Base-by-base conservation (phyloP, 2,797 vertebrate genomes). In the Acanthornis magna region DNA sequence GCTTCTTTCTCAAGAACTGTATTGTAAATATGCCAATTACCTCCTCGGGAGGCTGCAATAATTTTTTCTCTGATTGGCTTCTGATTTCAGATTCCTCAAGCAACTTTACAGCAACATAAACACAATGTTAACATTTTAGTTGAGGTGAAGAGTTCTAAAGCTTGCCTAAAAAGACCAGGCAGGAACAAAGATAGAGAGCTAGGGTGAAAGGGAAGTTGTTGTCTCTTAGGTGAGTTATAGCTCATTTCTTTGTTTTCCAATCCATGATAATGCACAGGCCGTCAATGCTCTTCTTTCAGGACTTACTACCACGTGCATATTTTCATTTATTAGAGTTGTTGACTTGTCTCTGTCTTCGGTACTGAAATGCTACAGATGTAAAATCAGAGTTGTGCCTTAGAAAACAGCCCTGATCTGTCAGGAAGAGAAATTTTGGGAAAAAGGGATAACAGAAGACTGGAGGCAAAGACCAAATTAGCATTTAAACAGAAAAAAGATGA, bases 1-100 rank as follows among this genome's bases (percentile, higher is more conserved):
- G 29, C 57, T 94, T 79, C 30, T 57, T 66, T 80, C 73, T 72
- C 34, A 80, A 55, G 54, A 88, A 18, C 26, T 54, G n/a, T 55
- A 11, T 65, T 47, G 61, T 63, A 90, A 96, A 91, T 85, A 72
- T 48, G 54, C 42, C 67, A 92, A 42, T 96, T 95, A 82, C 43
- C 63, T 91, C 29, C 61, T 91, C 67, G 42, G 67, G 76, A 36
- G 87, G 72, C 71, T 71, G 43, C 66, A 84, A 20, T 85, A 8
- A 51, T 42, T 66, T 91, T 43, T 74, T 58, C 85, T 48, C 86
- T 93, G 76, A 86, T 88, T 88, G 81, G 40, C 47, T 93, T 62
- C 50, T 71, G 40, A 71, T 92, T 94, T 94, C 65, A 85, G 30
- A 66, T 86, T 91, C 82, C 42, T 91, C 36, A 63, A 88, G 65